These are phyloP conservation scores for Malurus melanocephalus DNA, from an alignment of 2,113 vertebrate species.

Conservation along the genomic window DNA sequence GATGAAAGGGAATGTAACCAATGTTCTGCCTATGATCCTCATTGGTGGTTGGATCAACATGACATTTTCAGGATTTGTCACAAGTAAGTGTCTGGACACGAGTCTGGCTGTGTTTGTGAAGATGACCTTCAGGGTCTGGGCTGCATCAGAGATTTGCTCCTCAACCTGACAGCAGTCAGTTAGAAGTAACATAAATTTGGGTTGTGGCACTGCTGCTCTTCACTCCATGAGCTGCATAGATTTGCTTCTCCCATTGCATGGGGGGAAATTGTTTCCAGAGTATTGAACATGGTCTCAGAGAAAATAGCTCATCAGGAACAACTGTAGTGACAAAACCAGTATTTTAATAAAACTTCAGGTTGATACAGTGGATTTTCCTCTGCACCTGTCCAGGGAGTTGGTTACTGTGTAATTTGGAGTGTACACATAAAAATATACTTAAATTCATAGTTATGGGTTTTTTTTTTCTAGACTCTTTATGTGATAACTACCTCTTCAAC, in stretches of 20 bases:
- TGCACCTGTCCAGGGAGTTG: background rate
- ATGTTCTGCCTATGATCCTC: slow-evolving; percentile 97
- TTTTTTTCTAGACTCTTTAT: background rate
- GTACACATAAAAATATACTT: background rate
- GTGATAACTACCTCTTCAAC: background rate
- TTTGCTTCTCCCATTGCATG: background rate
- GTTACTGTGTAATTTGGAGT: background rate
- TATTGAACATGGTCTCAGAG: background rate
- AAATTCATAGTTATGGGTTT: background rate
- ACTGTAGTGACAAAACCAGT: background rate
- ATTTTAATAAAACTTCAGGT: background rate
- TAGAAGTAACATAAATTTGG: background rate
- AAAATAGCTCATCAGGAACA: background rate
- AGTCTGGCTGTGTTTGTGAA: background rate
- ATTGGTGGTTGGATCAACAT: slow-evolving; percentile 99
- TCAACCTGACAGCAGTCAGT: background rate
- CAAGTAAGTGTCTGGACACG: slow-evolving; percentile 77
- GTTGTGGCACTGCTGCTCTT: background rate
- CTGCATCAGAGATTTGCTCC: background rate
- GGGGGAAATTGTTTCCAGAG: background rate
- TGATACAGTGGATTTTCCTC: background rate
- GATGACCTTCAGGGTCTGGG: background rate
- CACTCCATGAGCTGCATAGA: background rate
- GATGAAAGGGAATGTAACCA: slow-evolving; percentile 99
- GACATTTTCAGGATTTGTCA: slow-evolving; percentile 98